Conservation (phyloP, 92 coral and sea anemone species). For the Desmophyllum pertusum region DNA sequence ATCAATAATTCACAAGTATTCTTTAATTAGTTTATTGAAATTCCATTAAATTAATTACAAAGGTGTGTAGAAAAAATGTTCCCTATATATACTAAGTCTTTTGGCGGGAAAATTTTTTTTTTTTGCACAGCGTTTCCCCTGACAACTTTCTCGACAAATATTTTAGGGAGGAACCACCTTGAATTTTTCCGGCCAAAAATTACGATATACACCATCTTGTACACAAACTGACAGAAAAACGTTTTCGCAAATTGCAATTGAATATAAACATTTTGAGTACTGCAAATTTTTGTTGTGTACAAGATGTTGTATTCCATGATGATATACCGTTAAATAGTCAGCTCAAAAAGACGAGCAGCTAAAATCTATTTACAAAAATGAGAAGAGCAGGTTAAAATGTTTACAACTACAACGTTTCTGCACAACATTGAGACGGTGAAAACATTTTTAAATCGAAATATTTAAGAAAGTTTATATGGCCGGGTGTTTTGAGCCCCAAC, state of each 20-base stretch:
- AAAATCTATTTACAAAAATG: neutral
- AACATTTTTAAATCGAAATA: neutral
- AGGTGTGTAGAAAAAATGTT: neutral
- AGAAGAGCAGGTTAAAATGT: neutral
- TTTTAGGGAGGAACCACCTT: neutral
- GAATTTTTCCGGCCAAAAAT: neutral
- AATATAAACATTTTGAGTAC: neutral
- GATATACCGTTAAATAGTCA: neutral
- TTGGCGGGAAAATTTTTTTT: constrained; percentile 21
- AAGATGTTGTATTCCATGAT: neutral
- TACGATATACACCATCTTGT: neutral
- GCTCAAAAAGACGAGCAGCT: neutral
- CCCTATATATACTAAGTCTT: constrained; percentile 12
- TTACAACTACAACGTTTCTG: neutral
- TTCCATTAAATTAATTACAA: neutral
- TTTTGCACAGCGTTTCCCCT: constrained; percentile 20
- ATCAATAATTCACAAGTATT: neutral
- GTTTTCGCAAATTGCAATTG: neutral
- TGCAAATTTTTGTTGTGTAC: neutral
- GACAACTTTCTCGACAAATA: neutral
- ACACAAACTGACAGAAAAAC: neutral
- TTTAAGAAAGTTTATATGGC: neutral
- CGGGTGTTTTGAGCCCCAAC: neutral
- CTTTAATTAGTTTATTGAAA: neutral
- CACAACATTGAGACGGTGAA: neutral